These are phyloP conservation scores for Megaceryle maxima DNA, from an alignment of 2,113 vertebrate species.

Conservation along the genomic window DNA sequence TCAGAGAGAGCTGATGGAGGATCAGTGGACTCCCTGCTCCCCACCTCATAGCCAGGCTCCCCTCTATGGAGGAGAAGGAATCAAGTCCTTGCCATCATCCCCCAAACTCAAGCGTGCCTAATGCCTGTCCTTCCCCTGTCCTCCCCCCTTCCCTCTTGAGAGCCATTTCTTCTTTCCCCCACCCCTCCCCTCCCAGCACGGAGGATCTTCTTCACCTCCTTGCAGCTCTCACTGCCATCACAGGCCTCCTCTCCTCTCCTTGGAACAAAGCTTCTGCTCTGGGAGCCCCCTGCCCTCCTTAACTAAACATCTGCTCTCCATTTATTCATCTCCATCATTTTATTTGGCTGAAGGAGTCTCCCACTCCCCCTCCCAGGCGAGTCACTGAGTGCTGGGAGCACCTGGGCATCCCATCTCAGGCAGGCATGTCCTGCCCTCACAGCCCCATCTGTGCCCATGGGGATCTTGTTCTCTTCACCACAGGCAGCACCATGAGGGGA, in stretches of 20 bases:
- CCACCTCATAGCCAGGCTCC: not conserved
- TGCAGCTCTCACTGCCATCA: accelerated
- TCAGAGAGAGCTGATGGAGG: not conserved
- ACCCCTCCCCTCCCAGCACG: accelerated
- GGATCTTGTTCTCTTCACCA: not conserved
- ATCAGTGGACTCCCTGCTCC: not conserved
- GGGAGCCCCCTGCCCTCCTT: not conserved
- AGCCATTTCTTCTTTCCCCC: not conserved
- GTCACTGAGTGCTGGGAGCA: not conserved
- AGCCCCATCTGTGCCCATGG: not conserved
- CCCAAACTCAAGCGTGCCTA: not conserved
- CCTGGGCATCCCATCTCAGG: not conserved
- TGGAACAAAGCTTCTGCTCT: not conserved
- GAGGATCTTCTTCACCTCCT: not conserved
- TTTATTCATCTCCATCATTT: not conserved
- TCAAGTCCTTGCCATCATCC: not conserved
- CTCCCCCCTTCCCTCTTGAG: not conserved
- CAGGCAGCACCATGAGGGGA: accelerated
- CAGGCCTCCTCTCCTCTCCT: not conserved
- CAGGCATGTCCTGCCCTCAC: not conserved
- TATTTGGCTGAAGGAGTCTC: not conserved
- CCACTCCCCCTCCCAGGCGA: accelerated
- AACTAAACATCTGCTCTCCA: not conserved
- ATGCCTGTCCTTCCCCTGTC: not conserved
- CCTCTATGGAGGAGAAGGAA: not conserved